A percentile compares a stretch with the other conserved stretches of the same genome.
phyloP scores from a whole-genome alignment of 1,140 invertebrate genomes.

The Diachasma alloeum region DNA sequence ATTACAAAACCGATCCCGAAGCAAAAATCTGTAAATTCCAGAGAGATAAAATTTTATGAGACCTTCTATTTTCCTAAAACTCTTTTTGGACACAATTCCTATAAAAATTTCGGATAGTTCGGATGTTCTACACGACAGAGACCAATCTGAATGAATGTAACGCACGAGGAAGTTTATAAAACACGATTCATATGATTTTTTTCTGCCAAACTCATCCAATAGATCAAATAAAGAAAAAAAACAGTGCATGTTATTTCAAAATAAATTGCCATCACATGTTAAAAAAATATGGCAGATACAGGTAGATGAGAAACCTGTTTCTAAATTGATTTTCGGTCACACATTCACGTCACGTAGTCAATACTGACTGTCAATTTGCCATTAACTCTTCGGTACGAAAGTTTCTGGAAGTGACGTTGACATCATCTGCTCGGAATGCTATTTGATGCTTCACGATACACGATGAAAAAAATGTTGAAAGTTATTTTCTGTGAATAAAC shows the following conservation, averaged over 20 bases:
- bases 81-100: neutral
- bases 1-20: too few relatives aligned
- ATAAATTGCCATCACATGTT: neutral
- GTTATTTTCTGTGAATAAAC: neutral
- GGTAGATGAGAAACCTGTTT: neutral
- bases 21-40: neutral
- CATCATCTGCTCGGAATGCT: neutral
- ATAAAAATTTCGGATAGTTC: neutral
- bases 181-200: neutral
- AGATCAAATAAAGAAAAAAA: neutral
- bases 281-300: neutral
- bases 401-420: neutral
- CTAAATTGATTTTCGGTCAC: neutral
- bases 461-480: neutral
- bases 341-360: neutral
- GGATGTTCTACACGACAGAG: neutral
- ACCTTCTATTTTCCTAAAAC: neutral
- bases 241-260: neutral
- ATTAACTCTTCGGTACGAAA: neutral
- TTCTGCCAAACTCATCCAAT: neutral
- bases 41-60: neutral
- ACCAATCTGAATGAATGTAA: neutral
- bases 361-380: conserved; percentile 1
- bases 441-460: neutral
- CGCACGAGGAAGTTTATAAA: neutral